These are phyloP conservation scores for Ranitomeya variabilis DNA, from an alignment of 2,113 vertebrate species.

Conservation along the genomic window DNA sequence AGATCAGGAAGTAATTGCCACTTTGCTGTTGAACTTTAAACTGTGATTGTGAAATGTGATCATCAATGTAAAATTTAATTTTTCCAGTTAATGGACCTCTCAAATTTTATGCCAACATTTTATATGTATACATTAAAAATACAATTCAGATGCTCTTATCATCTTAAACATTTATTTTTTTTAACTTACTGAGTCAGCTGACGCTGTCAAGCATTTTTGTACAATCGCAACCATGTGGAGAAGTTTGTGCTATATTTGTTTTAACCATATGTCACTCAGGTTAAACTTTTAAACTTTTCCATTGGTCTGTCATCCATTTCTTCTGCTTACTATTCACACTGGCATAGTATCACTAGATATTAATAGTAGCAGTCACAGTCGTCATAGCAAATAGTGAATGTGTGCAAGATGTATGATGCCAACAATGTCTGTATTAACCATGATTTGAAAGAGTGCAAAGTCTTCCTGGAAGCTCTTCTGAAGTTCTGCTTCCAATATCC, in stretches of 20 bases:
- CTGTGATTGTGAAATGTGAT: background rate
- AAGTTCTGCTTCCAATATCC: constrained; percentile 26
- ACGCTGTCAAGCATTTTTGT: constrained; percentile 12
- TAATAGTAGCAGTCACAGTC: constrained; percentile 34
- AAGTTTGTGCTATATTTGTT: constrained; percentile 36
- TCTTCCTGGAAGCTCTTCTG: background rate
- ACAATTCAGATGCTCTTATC: background rate
- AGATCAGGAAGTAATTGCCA: constrained; percentile 22
- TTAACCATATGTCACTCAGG: constrained; percentile 39
- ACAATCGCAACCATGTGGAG: constrained; percentile 26
- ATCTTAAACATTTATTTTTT: background rate
- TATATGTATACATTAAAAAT: background rate
- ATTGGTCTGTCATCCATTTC: constrained; percentile 27
- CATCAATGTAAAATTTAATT: background rate
- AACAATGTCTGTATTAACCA: constrained; percentile 34
- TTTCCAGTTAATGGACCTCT: background rate
- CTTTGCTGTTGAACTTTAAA: constrained; percentile 1
- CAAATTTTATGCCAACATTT: constrained; percentile 23
- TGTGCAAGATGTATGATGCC: constrained; percentile 44
- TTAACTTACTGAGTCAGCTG: background rate
- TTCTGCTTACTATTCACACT: constrained; percentile 17
- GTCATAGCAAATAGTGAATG: constrained; percentile 56
- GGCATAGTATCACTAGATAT: constrained; percentile 32
- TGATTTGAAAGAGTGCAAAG: constrained; percentile 31
- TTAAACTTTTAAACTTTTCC: constrained; percentile 40